phyloP scores from a whole-genome alignment of 2,888 invertebrate genomes.

The Pocota personata region DNA sequence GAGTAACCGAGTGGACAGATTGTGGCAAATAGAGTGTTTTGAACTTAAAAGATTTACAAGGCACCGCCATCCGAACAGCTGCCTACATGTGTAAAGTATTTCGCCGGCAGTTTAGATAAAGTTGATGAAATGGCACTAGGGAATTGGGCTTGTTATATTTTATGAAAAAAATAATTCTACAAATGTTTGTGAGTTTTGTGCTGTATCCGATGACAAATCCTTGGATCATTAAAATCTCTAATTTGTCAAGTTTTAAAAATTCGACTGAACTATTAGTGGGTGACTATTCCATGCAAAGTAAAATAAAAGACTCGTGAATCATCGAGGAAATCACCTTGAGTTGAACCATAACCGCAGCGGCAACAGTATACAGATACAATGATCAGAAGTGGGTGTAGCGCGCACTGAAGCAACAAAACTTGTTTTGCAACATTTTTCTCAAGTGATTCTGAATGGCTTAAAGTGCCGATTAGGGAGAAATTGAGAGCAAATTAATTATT shows the following conservation, averaged over 20 bases:
- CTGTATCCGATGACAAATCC: too few species aligned
- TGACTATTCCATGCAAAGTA: not conserved
- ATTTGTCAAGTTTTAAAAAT: too few species aligned
- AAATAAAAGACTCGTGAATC: not conserved
- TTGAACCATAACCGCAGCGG: not conserved
- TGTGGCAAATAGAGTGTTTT: not conserved
- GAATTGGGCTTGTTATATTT: not conserved
- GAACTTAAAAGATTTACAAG: not conserved
- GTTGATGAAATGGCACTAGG: not conserved
- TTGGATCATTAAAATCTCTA: not conserved
- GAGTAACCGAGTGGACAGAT: not conserved
- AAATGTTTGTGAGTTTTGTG: not conserved
- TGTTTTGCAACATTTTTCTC: slow-evolving; percentile 33
- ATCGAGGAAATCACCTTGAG: slow-evolving; percentile 24
- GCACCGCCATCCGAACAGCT: not conserved
- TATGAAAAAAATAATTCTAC: not conserved
- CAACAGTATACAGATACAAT: not conserved
- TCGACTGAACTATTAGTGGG: not conserved
- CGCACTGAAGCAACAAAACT: slow-evolving; percentile 42
- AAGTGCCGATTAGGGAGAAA: slow-evolving; percentile 12
- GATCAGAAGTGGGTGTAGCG: slow-evolving; percentile 19
- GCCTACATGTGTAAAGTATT: not conserved
- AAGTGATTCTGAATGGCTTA: not conserved
- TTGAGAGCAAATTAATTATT: slow-evolving; percentile 21
- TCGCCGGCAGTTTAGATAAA: not conserved